A percentile compares a stretch with the other conserved stretches of the same genome.
These are phyloP conservation scores for Thaumetopoea pityocampa DNA, from an alignment of 1,140 invertebrate species.

Conservation along the genomic window DNA sequence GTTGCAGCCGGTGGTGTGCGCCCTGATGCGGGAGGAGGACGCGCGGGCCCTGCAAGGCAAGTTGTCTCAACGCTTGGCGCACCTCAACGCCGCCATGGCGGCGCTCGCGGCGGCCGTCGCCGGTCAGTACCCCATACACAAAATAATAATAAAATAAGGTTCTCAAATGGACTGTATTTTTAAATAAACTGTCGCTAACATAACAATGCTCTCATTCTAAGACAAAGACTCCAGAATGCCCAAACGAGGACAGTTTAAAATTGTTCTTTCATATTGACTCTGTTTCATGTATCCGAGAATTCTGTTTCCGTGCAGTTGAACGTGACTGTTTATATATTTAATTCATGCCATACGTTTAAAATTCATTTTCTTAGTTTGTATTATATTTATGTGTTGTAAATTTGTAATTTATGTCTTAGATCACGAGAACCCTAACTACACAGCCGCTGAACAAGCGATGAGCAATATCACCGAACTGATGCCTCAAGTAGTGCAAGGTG, in stretches of 20 bases:
- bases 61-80: slow-evolving; percentile 12
- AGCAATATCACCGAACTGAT: slow-evolving; percentile 11
- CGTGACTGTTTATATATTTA: not conserved
- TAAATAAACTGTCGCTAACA: no score
- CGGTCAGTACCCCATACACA: slow-evolving; percentile 8
- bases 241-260: no score
- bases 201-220: no score
- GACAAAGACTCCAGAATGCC: no score
- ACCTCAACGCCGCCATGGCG: slow-evolving; percentile 26
- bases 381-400: not conserved
- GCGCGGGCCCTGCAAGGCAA: not conserved
- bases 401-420: slow-evolving; percentile 3
- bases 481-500: slow-evolving; percentile 11
- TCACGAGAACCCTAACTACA: slow-evolving; percentile 18
- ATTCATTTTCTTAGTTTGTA: not conserved
- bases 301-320: not conserved
- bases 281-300: not conserved
- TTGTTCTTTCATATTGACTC: no score
- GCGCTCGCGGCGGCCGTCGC: slow-evolving; percentile 13
- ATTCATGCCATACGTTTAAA: not conserved
- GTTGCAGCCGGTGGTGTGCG: slow-evolving; percentile 5
- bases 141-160: no score
- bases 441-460: slow-evolving; percentile 16
- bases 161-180: no score
- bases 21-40: slow-evolving; percentile 4